phyloP scores from a whole-genome alignment of 1,140 invertebrate genomes.

The Drosophila littoralis region DNA sequence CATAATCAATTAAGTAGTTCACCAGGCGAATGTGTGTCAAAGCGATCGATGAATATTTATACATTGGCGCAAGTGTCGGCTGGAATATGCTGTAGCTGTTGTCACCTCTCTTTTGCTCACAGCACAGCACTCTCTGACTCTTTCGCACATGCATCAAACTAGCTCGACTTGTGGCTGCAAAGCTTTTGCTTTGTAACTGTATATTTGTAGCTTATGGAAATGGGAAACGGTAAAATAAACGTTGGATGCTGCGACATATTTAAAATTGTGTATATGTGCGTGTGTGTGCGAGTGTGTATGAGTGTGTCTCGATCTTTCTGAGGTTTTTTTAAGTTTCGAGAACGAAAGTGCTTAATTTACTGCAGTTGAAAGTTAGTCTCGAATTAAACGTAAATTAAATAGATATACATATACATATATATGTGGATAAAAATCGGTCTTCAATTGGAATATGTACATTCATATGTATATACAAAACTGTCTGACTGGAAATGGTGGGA shows the following conservation, averaged over 20 bases:
- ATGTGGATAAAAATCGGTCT: too few relatives aligned
- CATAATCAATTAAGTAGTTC: constrained; percentile 74
- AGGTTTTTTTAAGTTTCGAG: constrained; percentile 48
- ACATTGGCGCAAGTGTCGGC: constrained; percentile 60
- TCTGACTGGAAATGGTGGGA: too few relatives aligned
- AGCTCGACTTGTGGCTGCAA: background rate
- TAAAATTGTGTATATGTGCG: constrained; percentile 15
- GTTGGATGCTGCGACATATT: constrained; percentile 39
- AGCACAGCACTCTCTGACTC: background rate
- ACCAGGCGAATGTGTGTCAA: constrained; percentile 67
- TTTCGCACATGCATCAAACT: constrained; percentile 3
- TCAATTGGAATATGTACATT: too few relatives aligned
- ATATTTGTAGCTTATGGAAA: constrained; percentile 72
- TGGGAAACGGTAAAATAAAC: constrained; percentile 73
- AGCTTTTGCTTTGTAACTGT: constrained; percentile 63
- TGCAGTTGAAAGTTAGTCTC: constrained; percentile 42
- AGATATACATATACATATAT: too few relatives aligned
- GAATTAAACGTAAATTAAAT: background rate
- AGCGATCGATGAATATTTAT: constrained; percentile 61
- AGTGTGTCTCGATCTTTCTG: constrained; percentile 9
- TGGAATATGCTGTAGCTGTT: constrained; percentile 15
- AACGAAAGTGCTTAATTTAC: constrained; percentile 70
- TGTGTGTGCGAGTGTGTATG: constrained; percentile 19
- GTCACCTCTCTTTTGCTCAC: constrained; percentile 1
- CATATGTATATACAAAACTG: too few relatives aligned